Evolutionary conservation across 2,113 vertebrate species (phyloP).

Genomic region (Pollachius pollachius): DNA sequence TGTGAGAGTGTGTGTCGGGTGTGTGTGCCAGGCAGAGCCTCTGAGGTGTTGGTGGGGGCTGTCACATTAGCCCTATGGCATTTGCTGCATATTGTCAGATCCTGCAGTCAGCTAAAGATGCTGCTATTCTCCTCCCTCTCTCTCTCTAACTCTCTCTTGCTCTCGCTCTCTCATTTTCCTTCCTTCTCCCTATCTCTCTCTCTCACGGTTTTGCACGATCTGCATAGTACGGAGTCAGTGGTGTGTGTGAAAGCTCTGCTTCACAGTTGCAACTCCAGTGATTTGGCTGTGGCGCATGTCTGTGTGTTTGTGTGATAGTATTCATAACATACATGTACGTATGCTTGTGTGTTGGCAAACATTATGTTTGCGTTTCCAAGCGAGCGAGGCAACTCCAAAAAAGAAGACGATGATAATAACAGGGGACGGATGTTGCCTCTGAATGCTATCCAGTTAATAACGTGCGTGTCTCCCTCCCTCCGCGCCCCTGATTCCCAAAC

Average conservation of each 20-base stretch:
- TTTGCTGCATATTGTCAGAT: constrained; percentile 63
- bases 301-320: constrained; percentile 16
- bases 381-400: no score
- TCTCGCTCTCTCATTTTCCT: no score
- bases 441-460: background rate
- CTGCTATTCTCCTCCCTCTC: constrained; percentile 46
- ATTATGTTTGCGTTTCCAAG: no score
- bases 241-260: constrained; percentile 30
- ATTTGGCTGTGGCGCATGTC: constrained; percentile 15
- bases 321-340: constrained; percentile 4
- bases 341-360: background rate
- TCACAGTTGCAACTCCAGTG: constrained; percentile 1
- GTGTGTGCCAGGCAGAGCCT: constrained; percentile 30
- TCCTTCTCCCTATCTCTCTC: background rate
- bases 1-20: constrained; percentile 10
- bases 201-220: constrained; percentile 28
- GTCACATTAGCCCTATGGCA: constrained; percentile 56
- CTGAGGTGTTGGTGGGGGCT: constrained; percentile 56
- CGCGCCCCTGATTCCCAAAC: constrained; percentile 26
- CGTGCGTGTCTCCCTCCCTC: background rate
- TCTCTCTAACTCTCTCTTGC: constrained; percentile 12
- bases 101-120: constrained; percentile 59
- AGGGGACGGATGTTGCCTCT: background rate
- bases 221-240: constrained; percentile 24
- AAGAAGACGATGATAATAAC: constrained; percentile 11